Evolutionary conservation across 1,140 invertebrate genomes (phyloP).

Genomic region (Ceratina australensis): DNA sequence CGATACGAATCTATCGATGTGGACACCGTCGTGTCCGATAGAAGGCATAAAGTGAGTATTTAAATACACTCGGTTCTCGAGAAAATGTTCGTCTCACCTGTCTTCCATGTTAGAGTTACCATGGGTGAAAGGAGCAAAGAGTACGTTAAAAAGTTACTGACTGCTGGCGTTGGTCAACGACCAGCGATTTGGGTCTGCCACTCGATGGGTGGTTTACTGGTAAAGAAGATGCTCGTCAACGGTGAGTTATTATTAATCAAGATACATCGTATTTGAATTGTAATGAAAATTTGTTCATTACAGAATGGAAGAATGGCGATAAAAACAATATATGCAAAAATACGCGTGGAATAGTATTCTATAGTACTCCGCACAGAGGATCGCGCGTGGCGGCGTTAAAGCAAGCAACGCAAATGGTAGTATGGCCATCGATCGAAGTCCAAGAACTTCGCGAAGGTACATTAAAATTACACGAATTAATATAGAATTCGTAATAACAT

Average conservation of each 20-base stretch:
- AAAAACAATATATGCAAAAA: slow-evolving; percentile 81
- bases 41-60: slow-evolving; percentile 78
- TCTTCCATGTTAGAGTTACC: slow-evolving; percentile 65
- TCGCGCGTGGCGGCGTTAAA: slow-evolving; percentile 84
- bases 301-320: slow-evolving; percentile 79
- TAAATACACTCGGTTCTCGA: slow-evolving; percentile 8
- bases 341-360: slow-evolving; percentile 88
- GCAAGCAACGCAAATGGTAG: slow-evolving; percentile 80
- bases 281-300: slow-evolving; percentile 32
- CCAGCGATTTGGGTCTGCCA: slow-evolving; percentile 90
- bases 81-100: not conserved
- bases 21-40: slow-evolving; percentile 81
- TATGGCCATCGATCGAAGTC: slow-evolving; percentile 90
- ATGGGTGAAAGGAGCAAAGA: slow-evolving; percentile 83
- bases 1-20: slow-evolving; percentile 83
- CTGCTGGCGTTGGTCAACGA: slow-evolving; percentile 85
- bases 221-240: slow-evolving; percentile 87
- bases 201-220: slow-evolving; percentile 92
- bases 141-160: slow-evolving; percentile 82
- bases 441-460: slow-evolving; percentile 87
- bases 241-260: slow-evolving; percentile 67
- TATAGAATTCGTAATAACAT: not conserved
- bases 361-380: slow-evolving; percentile 89
- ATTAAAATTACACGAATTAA: slow-evolving; percentile 22
- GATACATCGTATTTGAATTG: not conserved